A percentile compares a stretch with the other conserved stretches of the same genome.
Conservation (phyloP, 2,888 invertebrate genomes). For the Meteorus colon region DNA sequence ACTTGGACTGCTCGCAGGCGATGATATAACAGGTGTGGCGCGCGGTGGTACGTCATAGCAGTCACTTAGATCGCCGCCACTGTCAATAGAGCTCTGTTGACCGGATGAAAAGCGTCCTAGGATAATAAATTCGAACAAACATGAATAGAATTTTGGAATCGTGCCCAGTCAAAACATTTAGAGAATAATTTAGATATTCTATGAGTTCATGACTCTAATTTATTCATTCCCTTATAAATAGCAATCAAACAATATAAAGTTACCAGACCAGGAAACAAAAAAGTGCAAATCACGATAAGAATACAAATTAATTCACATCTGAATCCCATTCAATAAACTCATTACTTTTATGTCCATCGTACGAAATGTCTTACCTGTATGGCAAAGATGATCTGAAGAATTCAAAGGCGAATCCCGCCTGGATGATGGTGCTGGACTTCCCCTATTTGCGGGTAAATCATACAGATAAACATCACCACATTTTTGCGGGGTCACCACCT, state of each 20-base stretch:
- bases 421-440: constrained; percentile 67
- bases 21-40: constrained; percentile 77
- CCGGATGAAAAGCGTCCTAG: constrained; percentile 65
- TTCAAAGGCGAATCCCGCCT: constrained; percentile 69
- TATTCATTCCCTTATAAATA: too few relatives aligned
- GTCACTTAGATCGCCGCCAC: constrained; percentile 68
- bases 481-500: constrained; percentile 83
- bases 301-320: too few relatives aligned
- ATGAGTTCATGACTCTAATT: too few relatives aligned
- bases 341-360: too few relatives aligned
- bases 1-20: constrained; percentile 75
- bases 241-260: too few relatives aligned
- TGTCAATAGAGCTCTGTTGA: constrained; percentile 64
- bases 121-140: constrained; percentile 24
- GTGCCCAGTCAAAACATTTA: too few relatives aligned
- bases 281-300: too few relatives aligned
- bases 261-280: too few relatives aligned
- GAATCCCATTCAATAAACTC: too few relatives aligned
- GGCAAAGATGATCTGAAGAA: constrained; percentile 67
- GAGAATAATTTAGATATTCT: neutral
- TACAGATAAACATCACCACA: constrained; percentile 84
- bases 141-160: neutral
- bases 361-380: constrained; percentile 59
- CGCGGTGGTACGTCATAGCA: constrained; percentile 80
- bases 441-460: constrained; percentile 77